Conservation (phyloP, 2,888 invertebrate genomes). For the Campoplex capitator region DNA sequence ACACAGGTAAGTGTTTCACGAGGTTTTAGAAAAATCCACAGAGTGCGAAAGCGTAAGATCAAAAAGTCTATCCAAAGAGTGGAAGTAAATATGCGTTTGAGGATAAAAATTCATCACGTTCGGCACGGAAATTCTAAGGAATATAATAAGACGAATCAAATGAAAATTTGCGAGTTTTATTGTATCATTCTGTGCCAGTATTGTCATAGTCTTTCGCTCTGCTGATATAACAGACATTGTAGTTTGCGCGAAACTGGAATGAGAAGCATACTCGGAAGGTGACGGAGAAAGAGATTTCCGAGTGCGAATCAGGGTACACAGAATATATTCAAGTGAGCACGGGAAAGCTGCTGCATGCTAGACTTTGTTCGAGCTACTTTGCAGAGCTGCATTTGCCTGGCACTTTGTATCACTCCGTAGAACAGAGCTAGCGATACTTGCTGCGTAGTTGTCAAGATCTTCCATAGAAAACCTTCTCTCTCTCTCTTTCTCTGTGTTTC, state of each 20-base stretch:
- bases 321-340: constrained; percentile 39
- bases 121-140: no score
- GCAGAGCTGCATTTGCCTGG: constrained; percentile 29
- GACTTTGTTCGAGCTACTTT: constrained; percentile 24
- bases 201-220: constrained; percentile 27
- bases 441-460: constrained; percentile 43
- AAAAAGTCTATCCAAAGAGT: not conserved
- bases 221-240: constrained; percentile 6
- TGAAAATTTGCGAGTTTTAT: constrained; percentile 23
- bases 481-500: constrained; percentile 2
- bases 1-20: not conserved
- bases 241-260: constrained; percentile 23
- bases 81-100: not conserved
- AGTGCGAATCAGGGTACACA: constrained; percentile 49
- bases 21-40: not conserved
- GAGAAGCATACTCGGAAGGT: constrained; percentile 24
- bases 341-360: constrained; percentile 27
- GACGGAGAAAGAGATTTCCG: constrained; percentile 7
- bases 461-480: not conserved
- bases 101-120: not conserved
- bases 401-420: constrained; percentile 30
- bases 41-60: not conserved
- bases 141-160: not conserved
- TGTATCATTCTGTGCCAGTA: not conserved
- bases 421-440: constrained; percentile 20